A percentile compares a stretch with the other conserved stretches of the same genome.
Conservation (phyloP, 64 coral and sea anemone species). For the Montipora capricornis region DNA sequence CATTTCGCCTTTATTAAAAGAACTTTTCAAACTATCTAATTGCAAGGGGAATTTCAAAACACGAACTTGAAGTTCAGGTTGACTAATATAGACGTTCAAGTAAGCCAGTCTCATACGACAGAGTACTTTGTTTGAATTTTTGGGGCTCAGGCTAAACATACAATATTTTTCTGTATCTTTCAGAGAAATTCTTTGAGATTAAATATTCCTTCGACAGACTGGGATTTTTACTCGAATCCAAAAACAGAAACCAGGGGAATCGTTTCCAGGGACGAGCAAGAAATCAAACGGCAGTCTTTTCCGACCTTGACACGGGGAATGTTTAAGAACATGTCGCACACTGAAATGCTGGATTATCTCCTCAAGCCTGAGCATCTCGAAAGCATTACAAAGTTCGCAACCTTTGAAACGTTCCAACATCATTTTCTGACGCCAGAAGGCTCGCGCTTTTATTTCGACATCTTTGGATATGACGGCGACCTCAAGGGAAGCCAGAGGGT, state of each 20-base stretch:
- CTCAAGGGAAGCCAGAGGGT: constrained; percentile 24
- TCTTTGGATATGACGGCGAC: constrained; percentile 28
- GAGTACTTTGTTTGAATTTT: no score
- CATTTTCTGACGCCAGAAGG: constrained; percentile 32
- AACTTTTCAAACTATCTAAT: no score
- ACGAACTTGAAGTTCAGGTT: no score
- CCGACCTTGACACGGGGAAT: constrained; percentile 15
- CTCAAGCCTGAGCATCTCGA: background rate
- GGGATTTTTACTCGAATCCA: constrained; percentile 37
- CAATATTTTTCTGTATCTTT: background rate
- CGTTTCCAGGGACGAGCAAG: background rate
- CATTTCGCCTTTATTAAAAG: no score
- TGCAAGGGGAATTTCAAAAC: no score
- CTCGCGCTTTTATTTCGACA: constrained; percentile 31
- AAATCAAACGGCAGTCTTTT: constrained; percentile 25
- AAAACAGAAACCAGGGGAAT: constrained; percentile 19
- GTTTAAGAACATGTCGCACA: constrained; percentile 22
- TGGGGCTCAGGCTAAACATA: no score
- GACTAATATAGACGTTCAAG: no score
- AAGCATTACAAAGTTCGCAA: constrained; percentile 5
- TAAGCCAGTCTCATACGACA: no score
- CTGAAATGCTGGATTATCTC: constrained; percentile 32
- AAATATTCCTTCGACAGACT: constrained; percentile 13
- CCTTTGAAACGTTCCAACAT: constrained; percentile 41
- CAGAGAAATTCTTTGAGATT: constrained; percentile 9